Percentiles rank a stretch among this genome's conserved stretches.
Evolutionary conservation across 2,797 vertebrate genomes (phyloP).

Genomic region (Siniperca undulata): DNA sequence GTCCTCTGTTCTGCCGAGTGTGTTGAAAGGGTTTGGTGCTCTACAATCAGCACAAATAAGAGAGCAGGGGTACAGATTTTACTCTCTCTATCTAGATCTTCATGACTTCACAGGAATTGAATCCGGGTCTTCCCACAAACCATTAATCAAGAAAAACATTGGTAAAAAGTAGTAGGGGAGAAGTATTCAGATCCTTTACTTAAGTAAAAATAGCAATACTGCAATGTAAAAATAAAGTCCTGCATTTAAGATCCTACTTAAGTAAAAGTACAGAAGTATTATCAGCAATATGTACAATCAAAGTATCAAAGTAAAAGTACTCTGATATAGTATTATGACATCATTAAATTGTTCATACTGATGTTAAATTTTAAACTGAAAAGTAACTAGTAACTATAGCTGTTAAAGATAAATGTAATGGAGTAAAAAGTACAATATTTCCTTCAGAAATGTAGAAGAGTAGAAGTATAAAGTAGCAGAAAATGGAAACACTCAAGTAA

Average conservation of each 20-base stretch:
- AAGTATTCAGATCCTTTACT: not conserved
- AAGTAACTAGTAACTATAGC: too few relatives aligned
- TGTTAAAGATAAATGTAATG: not conserved
- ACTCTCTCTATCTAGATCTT: constrained; percentile 32
- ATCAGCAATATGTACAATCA: too few relatives aligned
- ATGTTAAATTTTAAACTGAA: too few relatives aligned
- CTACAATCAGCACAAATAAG: constrained; percentile 69
- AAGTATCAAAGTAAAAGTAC: too few relatives aligned
- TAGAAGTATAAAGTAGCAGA: not conserved
- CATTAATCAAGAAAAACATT: constrained; percentile 40
- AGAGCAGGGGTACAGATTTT: constrained; percentile 46
- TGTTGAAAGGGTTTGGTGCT: constrained; percentile 57
- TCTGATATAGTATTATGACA: too few relatives aligned
- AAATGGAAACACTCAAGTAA: not conserved
- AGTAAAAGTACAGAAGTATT: not conserved
- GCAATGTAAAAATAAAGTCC: not conserved
- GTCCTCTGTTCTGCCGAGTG: constrained; percentile 73
- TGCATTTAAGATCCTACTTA: not conserved
- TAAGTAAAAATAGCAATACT: not conserved
- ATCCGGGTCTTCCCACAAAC: constrained; percentile 7
- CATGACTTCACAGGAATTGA: constrained; percentile 53
- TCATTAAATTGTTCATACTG: too few relatives aligned
- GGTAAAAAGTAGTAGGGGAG: not conserved
- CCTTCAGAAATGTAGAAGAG: not conserved
- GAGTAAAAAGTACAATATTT: too few relatives aligned